Conservation (phyloP, 2,888 invertebrate genomes). For the Agonopterix heracliana region DNA sequence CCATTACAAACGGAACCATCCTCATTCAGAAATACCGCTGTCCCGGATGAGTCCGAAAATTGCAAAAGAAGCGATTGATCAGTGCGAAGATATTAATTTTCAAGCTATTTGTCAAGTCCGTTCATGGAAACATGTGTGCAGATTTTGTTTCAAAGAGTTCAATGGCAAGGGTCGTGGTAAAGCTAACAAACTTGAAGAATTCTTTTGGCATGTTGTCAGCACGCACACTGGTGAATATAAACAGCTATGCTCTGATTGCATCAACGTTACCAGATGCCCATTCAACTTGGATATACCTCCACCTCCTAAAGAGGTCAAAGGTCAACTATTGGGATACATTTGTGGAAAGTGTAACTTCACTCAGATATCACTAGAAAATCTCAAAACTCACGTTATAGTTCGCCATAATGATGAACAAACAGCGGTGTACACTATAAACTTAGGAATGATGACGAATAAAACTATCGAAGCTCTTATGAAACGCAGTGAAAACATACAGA, state of each 20-base stretch:
- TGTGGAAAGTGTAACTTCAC: conserved; percentile 85
- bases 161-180: conserved; percentile 21
- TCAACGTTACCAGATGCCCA: conserved; percentile 40
- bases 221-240: conserved; percentile 88
- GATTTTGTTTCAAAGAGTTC: conserved; percentile 62
- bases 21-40: conserved; percentile 78
- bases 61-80: conserved; percentile 73
- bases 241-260: conserved; percentile 79
- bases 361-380: conserved; percentile 77
- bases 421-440: conserved; percentile 59
- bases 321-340: conserved; percentile 76
- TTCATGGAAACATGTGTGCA: conserved; percentile 52
- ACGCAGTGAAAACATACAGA: conserved; percentile 9
- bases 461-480: conserved; percentile 29
- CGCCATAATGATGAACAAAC: conserved; percentile 71
- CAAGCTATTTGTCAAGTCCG: conserved; percentile 44
- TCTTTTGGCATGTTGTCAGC: conserved; percentile 83
- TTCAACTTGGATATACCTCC: conserved; percentile 57
- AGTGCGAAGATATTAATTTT: conserved; percentile 62
- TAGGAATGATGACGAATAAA: conserved; percentile 45
- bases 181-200: conserved; percentile 49
- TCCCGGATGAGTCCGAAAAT: conserved; percentile 74
- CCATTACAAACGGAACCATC: conserved; percentile 80
- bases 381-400: conserved; percentile 78
- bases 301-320: conserved; percentile 50